Evolutionary conservation across 2,888 invertebrate genomes (phyloP).

Genomic region (Sepiola atlantica): DNA sequence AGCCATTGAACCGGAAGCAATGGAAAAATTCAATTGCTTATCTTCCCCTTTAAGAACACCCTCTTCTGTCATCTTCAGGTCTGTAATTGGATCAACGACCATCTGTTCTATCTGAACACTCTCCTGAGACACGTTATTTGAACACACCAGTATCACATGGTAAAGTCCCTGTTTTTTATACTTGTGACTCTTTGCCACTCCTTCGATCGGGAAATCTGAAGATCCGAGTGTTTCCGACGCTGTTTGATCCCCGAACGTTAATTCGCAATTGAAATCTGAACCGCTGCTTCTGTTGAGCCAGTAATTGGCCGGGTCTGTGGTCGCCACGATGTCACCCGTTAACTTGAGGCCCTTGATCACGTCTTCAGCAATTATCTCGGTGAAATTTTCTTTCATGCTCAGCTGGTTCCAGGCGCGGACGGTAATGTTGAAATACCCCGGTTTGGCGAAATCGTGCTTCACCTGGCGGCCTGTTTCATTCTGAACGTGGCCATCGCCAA

Average conservation of each 20-base stretch:
- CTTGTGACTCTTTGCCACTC: conserved; percentile 51
- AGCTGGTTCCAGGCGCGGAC: conserved; percentile 62
- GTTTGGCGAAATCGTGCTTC: conserved; percentile 55
- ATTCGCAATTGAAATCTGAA: conserved; percentile 64
- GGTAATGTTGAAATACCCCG: conserved; percentile 61
- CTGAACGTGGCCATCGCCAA: conserved; percentile 63
- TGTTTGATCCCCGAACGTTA: conserved; percentile 58
- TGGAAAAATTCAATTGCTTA: conserved; percentile 55
- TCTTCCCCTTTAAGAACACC: conserved; percentile 55
- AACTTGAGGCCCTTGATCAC: conserved; percentile 57
- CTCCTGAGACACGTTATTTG: conserved; percentile 57
- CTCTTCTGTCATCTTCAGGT: conserved; percentile 55
- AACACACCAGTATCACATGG: conserved; percentile 56
- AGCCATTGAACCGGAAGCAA: conserved; percentile 57
- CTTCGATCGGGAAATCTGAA: conserved; percentile 44
- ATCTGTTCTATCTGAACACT: conserved; percentile 46
- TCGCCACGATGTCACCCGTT: background rate
- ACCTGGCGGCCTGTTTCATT: conserved; percentile 50
- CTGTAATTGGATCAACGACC: conserved; percentile 62
- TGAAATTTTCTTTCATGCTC: conserved; percentile 61
- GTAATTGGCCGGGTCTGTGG: conserved; percentile 51
- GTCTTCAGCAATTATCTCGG: conserved; percentile 62
- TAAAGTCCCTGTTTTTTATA: conserved; percentile 56
- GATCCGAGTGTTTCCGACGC: conserved; percentile 48
- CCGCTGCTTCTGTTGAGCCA: conserved; percentile 60